Evolutionary conservation across 2,888 invertebrate species (phyloP), one percentile per base, ranked within the genome.

Genomic region (Drosophila paucipuncta): DNA sequence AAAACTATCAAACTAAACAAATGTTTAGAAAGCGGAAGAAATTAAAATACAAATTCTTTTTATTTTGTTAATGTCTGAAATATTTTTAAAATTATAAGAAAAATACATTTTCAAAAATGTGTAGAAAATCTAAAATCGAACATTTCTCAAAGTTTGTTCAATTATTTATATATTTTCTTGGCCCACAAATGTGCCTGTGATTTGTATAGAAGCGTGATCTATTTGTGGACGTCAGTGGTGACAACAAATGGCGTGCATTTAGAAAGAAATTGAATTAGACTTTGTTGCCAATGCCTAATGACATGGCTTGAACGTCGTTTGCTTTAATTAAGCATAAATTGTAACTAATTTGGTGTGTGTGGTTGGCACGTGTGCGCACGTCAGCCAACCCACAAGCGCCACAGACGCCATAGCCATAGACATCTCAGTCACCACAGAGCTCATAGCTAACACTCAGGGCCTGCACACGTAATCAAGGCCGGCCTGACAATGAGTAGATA

Each of bases 321-420:
- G 66, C 63, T 61, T 73, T 83, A 73, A 82, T 75, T 80, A 77
- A 73, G 74, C 81, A 67, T 76, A 79, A 77, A 74, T 76, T 67
- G 60, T 68, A 63, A 71, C 79, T 77, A 76, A 82, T 77, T 78
- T 73, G 43, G 54, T 71, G 58, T 41, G 80, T 68, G 74, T 59
- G 62, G 58, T 43, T 70, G 82, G 73, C 82, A 84, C 84, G 82
- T 87, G 87, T 77, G 67, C 41, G 55, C 50, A 35, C 60, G 64
- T 50, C 25, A 25, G 47, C 33, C 37, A 35, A 49, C 49, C 41
- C 7, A 25, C 37, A 37, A 25, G 41, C 49, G 37, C 41, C 5
- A 22, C 30, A 37, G 39, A 49, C 41, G 37, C 41, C 7, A 18
- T 18, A 18, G 37, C 41, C 10, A 13, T 18, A 18, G 18, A 7